Evolutionary conservation across 2,113 vertebrate genomes (phyloP).

Genomic region (Sapayoa aenigma): DNA sequence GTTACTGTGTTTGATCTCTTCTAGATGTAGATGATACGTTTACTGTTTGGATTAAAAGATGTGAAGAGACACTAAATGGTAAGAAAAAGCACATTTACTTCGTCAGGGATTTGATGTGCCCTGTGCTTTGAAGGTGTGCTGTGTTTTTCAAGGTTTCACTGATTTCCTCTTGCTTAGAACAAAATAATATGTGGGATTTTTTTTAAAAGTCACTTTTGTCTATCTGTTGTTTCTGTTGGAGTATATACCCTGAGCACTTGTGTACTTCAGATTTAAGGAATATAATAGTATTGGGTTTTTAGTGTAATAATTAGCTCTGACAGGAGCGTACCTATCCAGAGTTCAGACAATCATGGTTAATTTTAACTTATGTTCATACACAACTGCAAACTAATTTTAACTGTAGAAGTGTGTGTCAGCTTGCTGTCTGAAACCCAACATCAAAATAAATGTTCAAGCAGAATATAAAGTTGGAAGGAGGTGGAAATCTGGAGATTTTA

Average conservation of each 20-base stretch:
- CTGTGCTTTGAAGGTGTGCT: not conserved
- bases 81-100: constrained; percentile 38
- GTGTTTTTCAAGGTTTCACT: not conserved
- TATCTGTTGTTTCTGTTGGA: not conserved
- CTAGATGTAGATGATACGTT: constrained; percentile 82
- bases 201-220: not conserved
- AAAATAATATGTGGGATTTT: not conserved
- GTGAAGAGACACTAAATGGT: constrained; percentile 86
- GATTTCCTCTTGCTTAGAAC: not conserved
- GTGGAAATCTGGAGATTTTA: not conserved
- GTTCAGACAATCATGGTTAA: not conserved
- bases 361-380: not conserved
- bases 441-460: not conserved
- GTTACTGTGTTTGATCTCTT: constrained; percentile 6
- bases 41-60: constrained; percentile 86
- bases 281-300: not conserved
- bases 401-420: not conserved
- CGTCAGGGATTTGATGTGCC: not conserved
- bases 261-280: not conserved
- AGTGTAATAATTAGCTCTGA: not conserved
- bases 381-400: not conserved
- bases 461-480: not conserved
- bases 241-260: not conserved
- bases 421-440: not conserved
- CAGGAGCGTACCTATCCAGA: not conserved